phyloP scores from a whole-genome alignment of 2,797 vertebrate species.

The Hozukius guyotensis region DNA sequence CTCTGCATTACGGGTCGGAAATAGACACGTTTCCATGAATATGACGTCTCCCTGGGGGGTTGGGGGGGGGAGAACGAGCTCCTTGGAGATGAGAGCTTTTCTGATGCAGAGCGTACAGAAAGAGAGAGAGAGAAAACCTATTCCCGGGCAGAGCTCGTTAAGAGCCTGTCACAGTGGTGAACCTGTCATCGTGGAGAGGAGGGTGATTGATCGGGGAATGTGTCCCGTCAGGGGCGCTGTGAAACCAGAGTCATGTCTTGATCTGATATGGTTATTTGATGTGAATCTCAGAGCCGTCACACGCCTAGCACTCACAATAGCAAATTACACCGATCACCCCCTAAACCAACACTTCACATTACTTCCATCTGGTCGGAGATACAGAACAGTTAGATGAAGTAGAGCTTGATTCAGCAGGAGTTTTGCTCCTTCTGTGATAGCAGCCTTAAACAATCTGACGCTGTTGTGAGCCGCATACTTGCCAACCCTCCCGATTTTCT shows the following conservation, averaged over 20 bases:
- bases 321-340: neutral
- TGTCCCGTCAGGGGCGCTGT: neutral
- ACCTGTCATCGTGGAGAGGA: constrained; percentile 12
- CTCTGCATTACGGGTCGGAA: constrained; percentile 16
- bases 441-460: too few species aligned
- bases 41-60: constrained; percentile 29
- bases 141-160: constrained; percentile 18
- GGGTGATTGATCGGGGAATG: constrained; percentile 37
- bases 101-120: neutral
- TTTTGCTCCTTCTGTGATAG: too few species aligned
- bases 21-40: constrained; percentile 59
- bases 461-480: too few species aligned
- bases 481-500: too few species aligned
- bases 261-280: neutral
- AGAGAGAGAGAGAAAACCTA: neutral
- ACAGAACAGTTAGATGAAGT: too few species aligned
- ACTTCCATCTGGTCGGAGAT: too few species aligned
- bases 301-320: neutral
- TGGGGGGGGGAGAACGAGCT: neutral
- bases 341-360: neutral
- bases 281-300: neutral
- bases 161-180: constrained; percentile 16
- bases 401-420: too few species aligned
- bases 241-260: neutral
- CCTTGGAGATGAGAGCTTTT: constrained; percentile 2